A percentile compares a stretch with the other conserved stretches of the same genome.
These are phyloP conservation scores for Anniella stebbinsi DNA, from an alignment of 2,797 vertebrate genomes.

Conservation along the genomic window DNA sequence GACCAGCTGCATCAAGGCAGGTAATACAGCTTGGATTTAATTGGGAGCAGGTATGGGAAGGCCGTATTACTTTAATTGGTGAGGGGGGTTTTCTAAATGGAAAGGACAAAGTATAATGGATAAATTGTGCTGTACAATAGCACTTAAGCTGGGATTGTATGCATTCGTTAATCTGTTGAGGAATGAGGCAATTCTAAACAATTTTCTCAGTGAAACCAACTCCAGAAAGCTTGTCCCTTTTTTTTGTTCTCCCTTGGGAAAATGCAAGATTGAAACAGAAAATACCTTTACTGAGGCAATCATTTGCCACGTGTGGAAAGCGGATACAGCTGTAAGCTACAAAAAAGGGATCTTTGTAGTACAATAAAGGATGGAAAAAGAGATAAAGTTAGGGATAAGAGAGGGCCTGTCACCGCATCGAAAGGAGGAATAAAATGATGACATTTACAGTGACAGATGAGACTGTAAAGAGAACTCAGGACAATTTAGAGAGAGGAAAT, in stretches of 20 bases:
- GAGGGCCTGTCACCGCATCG: constrained; percentile 88
- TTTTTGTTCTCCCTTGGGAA: constrained; percentile 95
- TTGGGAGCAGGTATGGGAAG: constrained; percentile 94
- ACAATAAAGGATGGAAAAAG: constrained; percentile 89
- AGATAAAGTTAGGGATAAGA: constrained; percentile 88
- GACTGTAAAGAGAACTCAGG: constrained; percentile 87
- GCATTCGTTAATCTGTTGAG: constrained; percentile 99
- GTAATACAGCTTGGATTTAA: constrained; percentile 98
- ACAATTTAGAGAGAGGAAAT: constrained; percentile 89
- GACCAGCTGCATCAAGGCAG: constrained; percentile 95
- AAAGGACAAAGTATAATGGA: constrained; percentile 99
- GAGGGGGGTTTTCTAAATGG: constrained; percentile 92
- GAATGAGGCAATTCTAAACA: constrained; percentile 99
- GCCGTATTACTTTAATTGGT: constrained; percentile 99
- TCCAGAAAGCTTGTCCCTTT: constrained; percentile 92
- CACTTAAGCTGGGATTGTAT: constrained; percentile 94
- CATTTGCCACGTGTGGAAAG: constrained; percentile 98
- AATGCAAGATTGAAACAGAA: constrained; percentile 99
- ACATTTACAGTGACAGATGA: constrained; percentile 97
- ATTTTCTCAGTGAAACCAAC: constrained; percentile 99
- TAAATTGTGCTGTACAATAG: constrained; percentile 98
- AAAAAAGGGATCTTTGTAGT: constrained; percentile 91
- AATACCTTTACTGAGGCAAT: constrained; percentile 97
- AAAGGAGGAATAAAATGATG: constrained; percentile 92
- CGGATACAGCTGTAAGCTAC: constrained; percentile 92